Conservation (phyloP, 2,113 vertebrate genomes). For the Equus quagga region DNA sequence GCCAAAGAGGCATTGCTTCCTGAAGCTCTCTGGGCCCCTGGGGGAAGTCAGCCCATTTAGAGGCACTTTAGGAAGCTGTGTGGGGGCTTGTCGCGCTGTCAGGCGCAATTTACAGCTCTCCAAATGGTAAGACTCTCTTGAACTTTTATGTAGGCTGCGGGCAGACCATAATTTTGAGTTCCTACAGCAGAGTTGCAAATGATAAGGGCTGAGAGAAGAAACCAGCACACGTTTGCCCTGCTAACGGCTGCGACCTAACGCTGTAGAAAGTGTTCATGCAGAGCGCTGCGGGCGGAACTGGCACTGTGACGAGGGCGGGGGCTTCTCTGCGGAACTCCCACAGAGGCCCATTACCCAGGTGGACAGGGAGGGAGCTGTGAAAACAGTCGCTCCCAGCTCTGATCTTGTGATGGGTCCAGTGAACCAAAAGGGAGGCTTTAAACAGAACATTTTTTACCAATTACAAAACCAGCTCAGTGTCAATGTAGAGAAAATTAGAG, state of each 20-base stretch:
- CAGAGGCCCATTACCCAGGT: background rate
- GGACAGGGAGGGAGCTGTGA: background rate
- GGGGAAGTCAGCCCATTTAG: background rate
- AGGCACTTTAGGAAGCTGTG: background rate
- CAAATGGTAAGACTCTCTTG: slow-evolving; percentile 18
- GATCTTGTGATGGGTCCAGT: background rate
- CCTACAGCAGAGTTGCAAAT: background rate
- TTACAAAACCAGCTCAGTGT: slow-evolving; percentile 36
- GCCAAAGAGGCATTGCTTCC: background rate
- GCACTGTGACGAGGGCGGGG: background rate
- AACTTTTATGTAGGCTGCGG: background rate
- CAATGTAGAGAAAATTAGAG: background rate
- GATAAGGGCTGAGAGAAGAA: slow-evolving; percentile 37
- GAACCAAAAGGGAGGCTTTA: slow-evolving; percentile 36
- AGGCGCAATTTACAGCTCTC: background rate
- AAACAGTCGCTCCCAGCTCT: background rate
- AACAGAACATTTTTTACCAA: background rate
- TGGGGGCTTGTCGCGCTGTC: background rate
- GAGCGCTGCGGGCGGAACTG: background rate
- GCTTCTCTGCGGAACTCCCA: background rate
- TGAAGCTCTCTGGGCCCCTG: background rate
- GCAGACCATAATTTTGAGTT: slow-evolving; percentile 15
- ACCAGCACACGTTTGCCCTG: background rate
- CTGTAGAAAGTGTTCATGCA: background rate
- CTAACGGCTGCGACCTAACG: background rate